phyloP scores from a whole-genome alignment of 2,888 invertebrate genomes.

The Cataglyphis livida region DNA sequence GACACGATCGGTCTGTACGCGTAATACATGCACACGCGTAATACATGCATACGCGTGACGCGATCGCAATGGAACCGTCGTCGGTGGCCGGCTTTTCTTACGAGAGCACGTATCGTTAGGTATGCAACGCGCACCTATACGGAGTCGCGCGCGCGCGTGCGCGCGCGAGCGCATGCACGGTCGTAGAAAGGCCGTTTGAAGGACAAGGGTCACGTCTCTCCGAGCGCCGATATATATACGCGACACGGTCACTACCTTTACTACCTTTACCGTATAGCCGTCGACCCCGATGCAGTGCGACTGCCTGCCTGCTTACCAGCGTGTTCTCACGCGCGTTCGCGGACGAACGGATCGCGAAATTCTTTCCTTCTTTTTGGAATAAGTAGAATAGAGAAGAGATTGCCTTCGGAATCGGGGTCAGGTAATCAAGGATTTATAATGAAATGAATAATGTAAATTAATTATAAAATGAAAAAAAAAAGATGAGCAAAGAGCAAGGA shows the following conservation, averaged over 20 bases:
- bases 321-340: constrained; percentile 24
- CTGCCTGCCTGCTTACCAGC: not conserved
- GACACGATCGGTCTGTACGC: not conserved
- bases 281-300: constrained; percentile 52
- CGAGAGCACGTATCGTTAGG: constrained; percentile 67
- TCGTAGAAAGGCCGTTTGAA: constrained; percentile 84
- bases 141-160: constrained; percentile 24
- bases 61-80: constrained; percentile 61
- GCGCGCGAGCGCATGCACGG: constrained; percentile 54
- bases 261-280: constrained; percentile 73
- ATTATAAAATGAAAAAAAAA: not conserved
- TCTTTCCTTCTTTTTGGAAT: constrained; percentile 12
- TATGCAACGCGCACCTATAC: constrained; percentile 75
- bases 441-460: not conserved
- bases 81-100: constrained; percentile 70
- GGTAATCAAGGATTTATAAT: not conserved
- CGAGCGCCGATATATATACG: constrained; percentile 69
- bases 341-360: constrained; percentile 9
- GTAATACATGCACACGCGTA: not conserved
- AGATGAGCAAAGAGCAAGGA: not conserved
- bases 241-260: constrained; percentile 70
- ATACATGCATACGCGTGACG: constrained; percentile 34
- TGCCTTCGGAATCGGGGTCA: constrained; percentile 16
- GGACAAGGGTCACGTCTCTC: constrained; percentile 80
- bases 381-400: not conserved